Evolutionary conservation across 2,113 vertebrate species (phyloP), one percentile per base, ranked within the genome.

Genomic region (Trachemys scripta): DNA sequence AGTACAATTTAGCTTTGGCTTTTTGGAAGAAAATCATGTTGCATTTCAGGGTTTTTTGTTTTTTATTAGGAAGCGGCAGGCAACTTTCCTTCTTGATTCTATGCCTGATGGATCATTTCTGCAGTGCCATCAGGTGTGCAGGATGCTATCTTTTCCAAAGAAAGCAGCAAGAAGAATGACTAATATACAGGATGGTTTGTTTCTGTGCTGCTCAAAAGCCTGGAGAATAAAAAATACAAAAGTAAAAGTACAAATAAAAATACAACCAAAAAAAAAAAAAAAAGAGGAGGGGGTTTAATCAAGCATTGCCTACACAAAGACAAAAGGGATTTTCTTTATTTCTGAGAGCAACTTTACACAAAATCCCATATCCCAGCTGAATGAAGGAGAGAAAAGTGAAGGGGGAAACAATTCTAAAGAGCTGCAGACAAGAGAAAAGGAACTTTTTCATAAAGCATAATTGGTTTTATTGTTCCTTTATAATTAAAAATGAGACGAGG

Each of bases 21-120:
- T 69, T 96, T 89, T 88, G 81, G 59, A 96, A 88, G 35, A 6
- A 57, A 92, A 92, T 88, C 25, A 27, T 79, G 54, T 51, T 91
- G 84, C 27, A 93, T 87, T 94, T 84, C 59, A 57, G 47, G 8
- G n/a, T 84, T 19, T 10, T 90, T 31, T 65, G 81, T 11, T 42
- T 89, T n/a, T 27, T 94, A 22, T 51, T 78, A 86, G 80, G 12
- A 45, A n/a, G 29, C 62, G 27, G 35, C 86, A 92, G 88, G 90
- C 96, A 97, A 76, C 6, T 54, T 93, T 49, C 57, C 54, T 42
- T 82, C 72, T 59, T 82, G 85, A 81, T 89, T 82, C 88, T 96
- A 84, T 82, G 7, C 93, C 86, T 90, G 89, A 87, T 96, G 85
- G 90, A 90, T 94, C 93, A 94, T 89, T 95, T 90, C 89, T 87